A percentile compares a stretch with the other conserved stretches of the same genome.
Conservation (phyloP, 2,113 vertebrate genomes). For the Syrrhaptes paradoxus region DNA sequence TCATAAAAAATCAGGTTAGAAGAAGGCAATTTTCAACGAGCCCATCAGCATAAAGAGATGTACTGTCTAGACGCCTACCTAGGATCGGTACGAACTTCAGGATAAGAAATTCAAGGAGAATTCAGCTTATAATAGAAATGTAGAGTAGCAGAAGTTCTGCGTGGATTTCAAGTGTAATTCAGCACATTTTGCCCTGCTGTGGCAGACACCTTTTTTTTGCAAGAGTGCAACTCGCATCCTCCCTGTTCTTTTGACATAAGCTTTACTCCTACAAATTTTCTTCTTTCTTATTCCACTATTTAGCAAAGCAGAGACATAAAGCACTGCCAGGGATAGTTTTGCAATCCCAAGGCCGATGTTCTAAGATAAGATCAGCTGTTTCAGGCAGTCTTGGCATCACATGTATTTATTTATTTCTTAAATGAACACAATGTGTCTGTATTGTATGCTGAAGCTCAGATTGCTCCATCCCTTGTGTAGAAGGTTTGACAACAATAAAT, state of each 20-base stretch:
- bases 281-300: neutral
- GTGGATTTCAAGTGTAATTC: conserved; percentile 36
- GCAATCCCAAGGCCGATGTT: neutral
- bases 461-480: neutral
- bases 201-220: neutral
- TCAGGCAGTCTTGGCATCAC: neutral
- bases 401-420: neutral
- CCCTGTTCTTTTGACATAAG: neutral
- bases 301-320: neutral
- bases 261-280: neutral
- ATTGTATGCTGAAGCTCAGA: neutral
- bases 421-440: neutral
- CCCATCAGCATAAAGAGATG: neutral
- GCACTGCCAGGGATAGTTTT: neutral
- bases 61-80: conserved; percentile 8
- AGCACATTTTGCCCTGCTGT: conserved; percentile 34
- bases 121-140: conserved; percentile 3
- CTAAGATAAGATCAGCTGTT: conserved; percentile 11
- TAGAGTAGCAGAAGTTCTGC: conserved; percentile 24
- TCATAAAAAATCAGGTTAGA: neutral
- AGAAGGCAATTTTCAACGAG: neutral
- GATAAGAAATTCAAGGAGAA: conserved; percentile 12
- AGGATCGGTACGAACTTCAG: neutral
- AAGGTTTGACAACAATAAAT: conserved; percentile 27
- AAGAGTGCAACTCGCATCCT: neutral